Base-by-base conservation (phyloP, 2,888 invertebrate species). In the Drosophila neotestacea region DNA sequence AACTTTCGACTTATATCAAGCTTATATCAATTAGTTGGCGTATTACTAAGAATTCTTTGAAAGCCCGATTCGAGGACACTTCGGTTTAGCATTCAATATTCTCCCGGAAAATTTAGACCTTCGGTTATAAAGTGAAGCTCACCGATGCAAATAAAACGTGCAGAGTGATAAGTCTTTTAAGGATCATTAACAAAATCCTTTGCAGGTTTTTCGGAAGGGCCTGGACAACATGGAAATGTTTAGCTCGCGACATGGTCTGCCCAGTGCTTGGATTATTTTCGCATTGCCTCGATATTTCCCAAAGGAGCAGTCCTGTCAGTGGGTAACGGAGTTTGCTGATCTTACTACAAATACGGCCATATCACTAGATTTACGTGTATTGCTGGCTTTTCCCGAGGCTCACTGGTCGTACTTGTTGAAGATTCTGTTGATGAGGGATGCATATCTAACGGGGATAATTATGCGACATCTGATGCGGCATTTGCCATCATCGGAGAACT, bases 321-420 rank as follows among this genome's bases (percentile, higher is more conserved):
- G 91, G 91, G 91, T 90, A n/a, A 91, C 92, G 0, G 91, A 91
- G 22, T 92, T 91, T 47, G 91, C 93, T 1, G 94, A 95, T 59
- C 90, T 96, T 6, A 92, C 94, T 0, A 93, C 94, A 9, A 94
- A 94, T 70, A 94, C 94, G 3, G 95, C 95, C 2, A 93, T 96
- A 10, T 95, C 95, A 0, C 90, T 96, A 62, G 96, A 97, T 80
- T 90, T 97, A 32, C 94, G 94, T 50, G 95, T 97, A 0, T 88
- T 97, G 39, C 90, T 96, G 60, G 95, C 95, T 0, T 96, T 96
- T 82, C 96, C 97, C 0, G 96, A 96, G 85, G 95, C 96, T 0
- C 95, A 95, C 56, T 97, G 96, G 96, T 93, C 95, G 0, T 94
- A 95, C 72, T 91, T 97, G 27, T 93, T 97, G 0, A 96, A 96